Base-by-base conservation (phyloP, 2,888 invertebrate species). In the Stenichneumon culpator region DNA sequence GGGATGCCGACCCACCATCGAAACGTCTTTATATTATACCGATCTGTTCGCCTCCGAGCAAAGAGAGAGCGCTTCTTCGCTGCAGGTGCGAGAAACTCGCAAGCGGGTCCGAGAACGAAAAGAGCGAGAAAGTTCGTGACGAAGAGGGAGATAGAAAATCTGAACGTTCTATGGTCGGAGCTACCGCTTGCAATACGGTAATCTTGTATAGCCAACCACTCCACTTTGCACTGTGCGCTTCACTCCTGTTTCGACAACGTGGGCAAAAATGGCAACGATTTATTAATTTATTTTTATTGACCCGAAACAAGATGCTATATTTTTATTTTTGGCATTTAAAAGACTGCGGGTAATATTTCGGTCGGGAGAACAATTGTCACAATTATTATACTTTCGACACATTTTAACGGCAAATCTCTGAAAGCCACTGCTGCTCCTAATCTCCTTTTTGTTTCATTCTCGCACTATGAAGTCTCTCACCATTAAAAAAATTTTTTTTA, bases 21-120 rank as follows among this genome's bases (percentile, higher is more conserved):
- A 86, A 87, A 88, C 89, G 88, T 90, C 90, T 90, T 88, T 88
- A 90, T 89, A 86, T 50, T 14, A 28, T 32, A 60, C 36, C 28
- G 75, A 39, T 47, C 70, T 63, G 57, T 50, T 78, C 72, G 6
- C 19, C 14, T 44, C 44, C 44, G 44, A 44, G 14, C 28, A 69
- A 32, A 44, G 44, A 44, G 44, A 14, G 39, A 63, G 54, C n/a
- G n/a, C 79, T 84, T 81, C 86, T 85, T 86, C 86, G 78, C 84
- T 86, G 88, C 88, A 89, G 89, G 88, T 88, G 88, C 85, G 86
- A 85, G 83, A 84, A 86, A 85, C 68, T 72, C 82, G 85, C 25
- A 32, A 60, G 60, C 86, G 82, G 73, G 86, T 1, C 52, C 57
- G 83, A 87, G 79, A 80, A 89, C 84, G 86, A 83, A 84, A 84